phyloP scores from a whole-genome alignment of 2,797 vertebrate species.

The Rhinella marina region DNA sequence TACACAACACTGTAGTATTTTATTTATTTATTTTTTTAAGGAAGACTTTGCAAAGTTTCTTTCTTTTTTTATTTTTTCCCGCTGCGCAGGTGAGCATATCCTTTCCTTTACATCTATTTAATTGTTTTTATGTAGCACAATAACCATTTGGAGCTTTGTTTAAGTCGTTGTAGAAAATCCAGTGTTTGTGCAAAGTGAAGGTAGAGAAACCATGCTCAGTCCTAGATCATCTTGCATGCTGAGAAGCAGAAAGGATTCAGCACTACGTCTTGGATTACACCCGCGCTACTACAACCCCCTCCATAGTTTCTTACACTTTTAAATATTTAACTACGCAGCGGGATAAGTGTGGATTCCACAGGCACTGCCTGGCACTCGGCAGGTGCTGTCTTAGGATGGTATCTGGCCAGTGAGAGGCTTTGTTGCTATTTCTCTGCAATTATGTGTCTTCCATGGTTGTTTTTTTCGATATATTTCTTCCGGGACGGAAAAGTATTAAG shows the following conservation, averaged over 20 bases:
- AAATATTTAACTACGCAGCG: conserved; percentile 66
- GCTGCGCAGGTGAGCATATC: no score
- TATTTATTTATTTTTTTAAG: background rate
- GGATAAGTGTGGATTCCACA: conserved; percentile 43
- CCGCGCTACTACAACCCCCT: conserved; percentile 31
- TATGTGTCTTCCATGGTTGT: background rate
- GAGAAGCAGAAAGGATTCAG: conserved; percentile 44
- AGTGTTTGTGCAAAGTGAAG: conserved; percentile 3
- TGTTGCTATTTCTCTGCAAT: background rate
- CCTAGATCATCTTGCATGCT: conserved; percentile 51
- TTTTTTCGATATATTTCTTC: background rate
- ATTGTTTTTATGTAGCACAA: background rate
- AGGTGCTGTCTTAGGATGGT: background rate
- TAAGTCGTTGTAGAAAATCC: conserved; percentile 5
- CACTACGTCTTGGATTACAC: conserved; percentile 56
- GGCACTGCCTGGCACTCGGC: conserved; percentile 27
- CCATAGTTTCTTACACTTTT: conserved; percentile 51
- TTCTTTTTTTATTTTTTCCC: background rate
- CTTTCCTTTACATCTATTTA: background rate
- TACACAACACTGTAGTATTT: background rate
- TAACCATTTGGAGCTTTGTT: background rate
- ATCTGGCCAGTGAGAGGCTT: background rate
- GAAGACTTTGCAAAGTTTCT: background rate
- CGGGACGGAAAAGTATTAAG: background rate
- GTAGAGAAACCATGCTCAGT: background rate